Base-by-base conservation (phyloP, 64 coral and sea anemone genomes). In the Acropora yongei region DNA sequence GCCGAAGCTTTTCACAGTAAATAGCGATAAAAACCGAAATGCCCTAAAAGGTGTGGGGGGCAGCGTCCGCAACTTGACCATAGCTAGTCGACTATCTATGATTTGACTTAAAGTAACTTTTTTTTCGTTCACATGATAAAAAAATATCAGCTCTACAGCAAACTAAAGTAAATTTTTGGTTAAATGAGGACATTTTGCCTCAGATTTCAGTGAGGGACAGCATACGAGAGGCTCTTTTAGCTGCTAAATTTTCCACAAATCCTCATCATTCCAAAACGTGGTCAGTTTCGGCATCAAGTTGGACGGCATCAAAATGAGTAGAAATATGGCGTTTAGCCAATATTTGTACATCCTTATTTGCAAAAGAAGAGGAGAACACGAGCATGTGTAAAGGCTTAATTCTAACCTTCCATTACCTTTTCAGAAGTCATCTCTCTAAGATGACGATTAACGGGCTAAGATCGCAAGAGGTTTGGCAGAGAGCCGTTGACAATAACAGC, bases 401-500 rank as follows among this genome's bases (percentile, higher is more conserved):
- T 0, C 11, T 13, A 47, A 18, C 16, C 45, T 48, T 6, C 45
- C 2, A 11, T 16, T 55, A 63, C 11, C 10, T 12, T 63, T 63
- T 78, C 44, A 10, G 9, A 30, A 71, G 0, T 78, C 49, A 78
- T 47, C 16, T 48, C 45, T 18, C 44, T 78, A 44, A n/a, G 45
- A 16, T 49, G 16, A 13, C 44, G 75, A 18, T 78, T 78, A 78
- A 17, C 75, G n/a, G 14, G 45, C 44, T 75, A 48, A 82, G 57
- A 58, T 43, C 20, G 43, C 2, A 41, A 53, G 30, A 16, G 12
- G 53, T 44, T 82, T 82, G 79, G 79, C 79, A 82, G 57, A 10
- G 57, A 45, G 79, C 79, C 79, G 79, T 10, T 58, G 57, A 10
- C 79, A 66, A 82, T 82, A 63, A 30, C 78, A 2, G 3, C 73